phyloP scores from a whole-genome alignment of 2,888 invertebrate species.

The Stenolophus ochropezus region DNA sequence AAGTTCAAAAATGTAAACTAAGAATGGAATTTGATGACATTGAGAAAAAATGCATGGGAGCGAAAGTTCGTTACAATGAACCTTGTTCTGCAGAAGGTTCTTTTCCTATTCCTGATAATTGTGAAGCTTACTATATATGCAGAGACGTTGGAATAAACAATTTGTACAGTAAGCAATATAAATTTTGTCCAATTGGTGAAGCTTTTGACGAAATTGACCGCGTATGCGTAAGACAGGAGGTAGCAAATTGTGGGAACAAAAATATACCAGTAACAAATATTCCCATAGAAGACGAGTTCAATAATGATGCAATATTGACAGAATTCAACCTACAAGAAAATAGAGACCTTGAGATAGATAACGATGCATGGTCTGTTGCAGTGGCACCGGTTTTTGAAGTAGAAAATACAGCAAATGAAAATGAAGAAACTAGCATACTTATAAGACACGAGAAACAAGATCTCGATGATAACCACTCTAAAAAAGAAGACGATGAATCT shows the following conservation, averaged over 20 bases:
- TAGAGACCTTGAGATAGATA: too few species aligned
- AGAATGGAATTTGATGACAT: slow-evolving; percentile 68
- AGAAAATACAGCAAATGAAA: background rate
- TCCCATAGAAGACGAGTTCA: background rate
- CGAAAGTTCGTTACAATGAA: background rate
- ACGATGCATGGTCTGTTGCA: too few species aligned
- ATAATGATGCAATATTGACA: background rate
- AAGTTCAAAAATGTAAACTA: slow-evolving; percentile 69
- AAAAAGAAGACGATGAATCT: too few species aligned
- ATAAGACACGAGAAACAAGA: too few species aligned
- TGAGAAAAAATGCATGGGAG: slow-evolving; percentile 66
- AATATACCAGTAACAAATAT: slow-evolving; percentile 1
- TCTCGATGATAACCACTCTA: too few species aligned
- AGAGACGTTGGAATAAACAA: slow-evolving; percentile 68
- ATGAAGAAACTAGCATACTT: background rate
- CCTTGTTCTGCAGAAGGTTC: slow-evolving; percentile 69
- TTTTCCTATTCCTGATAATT: slow-evolving; percentile 70
- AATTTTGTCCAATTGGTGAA: slow-evolving; percentile 66
- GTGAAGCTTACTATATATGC: slow-evolving; percentile 72
- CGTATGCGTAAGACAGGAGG: slow-evolving; percentile 63
- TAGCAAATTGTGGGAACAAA: slow-evolving; percentile 61
- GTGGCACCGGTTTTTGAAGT: too few species aligned
- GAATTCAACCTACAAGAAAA: background rate
- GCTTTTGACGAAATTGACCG: slow-evolving; percentile 64
- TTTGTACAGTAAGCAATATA: slow-evolving; percentile 70